These are phyloP conservation scores for Limnephilus auricula DNA, from an alignment of 2,888 invertebrate species.

Conservation along the genomic window DNA sequence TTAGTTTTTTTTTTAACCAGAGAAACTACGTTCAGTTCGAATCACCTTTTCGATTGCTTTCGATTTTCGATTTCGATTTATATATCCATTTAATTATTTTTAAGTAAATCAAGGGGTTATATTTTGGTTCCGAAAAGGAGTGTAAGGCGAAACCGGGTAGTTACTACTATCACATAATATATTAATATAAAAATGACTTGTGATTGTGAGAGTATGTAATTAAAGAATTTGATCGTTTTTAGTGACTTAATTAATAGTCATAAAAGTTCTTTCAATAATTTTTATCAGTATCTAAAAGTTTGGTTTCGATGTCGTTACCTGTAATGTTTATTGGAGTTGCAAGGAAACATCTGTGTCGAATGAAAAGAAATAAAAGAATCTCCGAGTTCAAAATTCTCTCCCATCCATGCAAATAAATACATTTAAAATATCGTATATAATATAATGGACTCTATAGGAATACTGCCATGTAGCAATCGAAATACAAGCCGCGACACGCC, in stretches of 20 bases:
- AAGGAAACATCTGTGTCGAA: background rate
- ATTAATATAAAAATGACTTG: too few relatives aligned
- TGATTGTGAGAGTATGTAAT: background rate
- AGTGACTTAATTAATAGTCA: too few relatives aligned
- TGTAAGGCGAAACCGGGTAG: background rate
- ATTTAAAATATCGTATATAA: too few relatives aligned
- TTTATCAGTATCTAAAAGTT: background rate
- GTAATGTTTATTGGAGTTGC: background rate
- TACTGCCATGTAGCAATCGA: too few relatives aligned
- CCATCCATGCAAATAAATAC: background rate
- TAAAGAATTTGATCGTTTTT: background rate
- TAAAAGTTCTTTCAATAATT: background rate
- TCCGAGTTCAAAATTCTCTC: background rate
- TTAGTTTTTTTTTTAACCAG: background rate
- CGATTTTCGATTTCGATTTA: too few relatives aligned
- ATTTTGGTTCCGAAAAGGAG: too few relatives aligned
- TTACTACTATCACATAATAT: background rate
- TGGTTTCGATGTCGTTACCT: too few relatives aligned
- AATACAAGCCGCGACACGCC: too few relatives aligned
- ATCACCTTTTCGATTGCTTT: background rate
- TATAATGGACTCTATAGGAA: too few relatives aligned
- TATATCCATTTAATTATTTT: too few relatives aligned
- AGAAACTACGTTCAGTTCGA: background rate
- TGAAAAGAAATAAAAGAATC: background rate
- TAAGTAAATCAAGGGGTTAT: too few relatives aligned